Evolutionary conservation across 2,888 invertebrate species (phyloP).

Genomic region (Cyrtodaria siliqua): DNA sequence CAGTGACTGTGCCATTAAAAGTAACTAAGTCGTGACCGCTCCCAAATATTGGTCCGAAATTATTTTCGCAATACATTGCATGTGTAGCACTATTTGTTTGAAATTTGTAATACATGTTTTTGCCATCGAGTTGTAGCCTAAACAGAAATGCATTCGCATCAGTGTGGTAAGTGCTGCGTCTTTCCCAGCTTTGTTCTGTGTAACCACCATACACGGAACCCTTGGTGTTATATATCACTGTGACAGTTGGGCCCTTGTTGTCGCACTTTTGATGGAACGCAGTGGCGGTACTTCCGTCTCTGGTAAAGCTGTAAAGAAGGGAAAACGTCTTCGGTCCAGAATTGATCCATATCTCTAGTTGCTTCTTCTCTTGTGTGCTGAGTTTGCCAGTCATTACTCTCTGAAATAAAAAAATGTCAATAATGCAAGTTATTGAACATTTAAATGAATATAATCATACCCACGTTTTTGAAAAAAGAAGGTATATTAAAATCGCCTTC

Average conservation of each 20-base stretch:
- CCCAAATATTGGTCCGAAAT: slow-evolving; percentile 55
- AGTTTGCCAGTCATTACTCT: too few relatives aligned
- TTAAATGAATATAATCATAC: too few relatives aligned
- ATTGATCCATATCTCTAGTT: slow-evolving; percentile 62
- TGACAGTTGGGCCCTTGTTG: slow-evolving; percentile 66
- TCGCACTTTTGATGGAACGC: slow-evolving; percentile 66
- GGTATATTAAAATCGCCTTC: too few relatives aligned
- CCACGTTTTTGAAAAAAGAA: too few relatives aligned
- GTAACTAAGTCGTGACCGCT: slow-evolving; percentile 37
- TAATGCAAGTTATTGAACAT: too few relatives aligned
- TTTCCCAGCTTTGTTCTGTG: slow-evolving; percentile 56
- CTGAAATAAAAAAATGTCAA: too few relatives aligned
- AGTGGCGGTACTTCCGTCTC: slow-evolving; percentile 54
- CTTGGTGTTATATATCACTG: slow-evolving; percentile 59
- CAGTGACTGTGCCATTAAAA: slow-evolving; percentile 27
- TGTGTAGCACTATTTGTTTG: slow-evolving; percentile 7
- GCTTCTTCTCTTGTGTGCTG: slow-evolving; percentile 21
- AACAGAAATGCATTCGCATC: slow-evolving; percentile 64
- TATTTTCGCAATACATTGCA: slow-evolving; percentile 12
- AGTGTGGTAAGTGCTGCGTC: slow-evolving; percentile 3
- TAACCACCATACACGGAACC: slow-evolving; percentile 64
- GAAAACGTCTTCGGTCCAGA: slow-evolving; percentile 41
- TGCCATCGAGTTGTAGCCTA: slow-evolving; percentile 44
- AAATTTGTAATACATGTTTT: slow-evolving; percentile 32
- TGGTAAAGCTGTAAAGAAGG: slow-evolving; percentile 57